Percentiles rank a stretch among this genome's conserved stretches.
Evolutionary conservation across 37 sponge, comb jelly and placozoan genomes (phyloP).

Genomic region (Halichondria panicea): DNA sequence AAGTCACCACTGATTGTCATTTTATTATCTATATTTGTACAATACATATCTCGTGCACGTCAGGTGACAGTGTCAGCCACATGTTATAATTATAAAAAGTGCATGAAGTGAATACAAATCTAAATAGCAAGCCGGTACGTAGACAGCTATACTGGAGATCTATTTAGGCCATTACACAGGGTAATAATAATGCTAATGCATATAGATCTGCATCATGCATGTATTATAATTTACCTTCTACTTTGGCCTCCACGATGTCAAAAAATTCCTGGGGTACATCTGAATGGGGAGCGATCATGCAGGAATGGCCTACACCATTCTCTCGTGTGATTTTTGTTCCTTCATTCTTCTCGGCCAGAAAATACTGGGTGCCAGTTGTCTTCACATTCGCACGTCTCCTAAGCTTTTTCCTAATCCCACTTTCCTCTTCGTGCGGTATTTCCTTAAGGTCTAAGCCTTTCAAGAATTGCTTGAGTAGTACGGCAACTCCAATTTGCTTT

Average conservation of each 20-base stretch:
- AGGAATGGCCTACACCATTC: not conserved
- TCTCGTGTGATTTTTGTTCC: not conserved
- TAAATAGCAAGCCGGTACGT: too few species aligned
- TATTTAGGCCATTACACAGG: too few species aligned
- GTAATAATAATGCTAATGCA: not conserved
- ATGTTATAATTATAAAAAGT: too few species aligned
- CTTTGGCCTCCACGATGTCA: not conserved
- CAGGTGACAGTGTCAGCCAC: too few species aligned
- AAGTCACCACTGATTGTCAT: too few species aligned
- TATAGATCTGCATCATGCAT: not conserved
- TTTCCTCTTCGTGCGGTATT: not conserved
- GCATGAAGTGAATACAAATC: too few species aligned
- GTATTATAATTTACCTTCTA: too few species aligned
- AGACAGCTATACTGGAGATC: too few species aligned
- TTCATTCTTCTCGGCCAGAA: not conserved
- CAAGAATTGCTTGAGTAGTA: not conserved
- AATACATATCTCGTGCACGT: too few species aligned
- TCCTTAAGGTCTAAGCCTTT: not conserved
- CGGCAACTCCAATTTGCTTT: not conserved
- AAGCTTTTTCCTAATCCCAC: not conserved
- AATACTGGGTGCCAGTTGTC: not conserved
- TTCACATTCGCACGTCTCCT: not conserved
- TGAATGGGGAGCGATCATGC: not conserved
- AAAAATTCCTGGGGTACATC: not conserved
- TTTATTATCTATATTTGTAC: too few species aligned